These are phyloP conservation scores for Pelusios castaneus DNA, from an alignment of 2,113 vertebrate species.

Conservation along the genomic window DNA sequence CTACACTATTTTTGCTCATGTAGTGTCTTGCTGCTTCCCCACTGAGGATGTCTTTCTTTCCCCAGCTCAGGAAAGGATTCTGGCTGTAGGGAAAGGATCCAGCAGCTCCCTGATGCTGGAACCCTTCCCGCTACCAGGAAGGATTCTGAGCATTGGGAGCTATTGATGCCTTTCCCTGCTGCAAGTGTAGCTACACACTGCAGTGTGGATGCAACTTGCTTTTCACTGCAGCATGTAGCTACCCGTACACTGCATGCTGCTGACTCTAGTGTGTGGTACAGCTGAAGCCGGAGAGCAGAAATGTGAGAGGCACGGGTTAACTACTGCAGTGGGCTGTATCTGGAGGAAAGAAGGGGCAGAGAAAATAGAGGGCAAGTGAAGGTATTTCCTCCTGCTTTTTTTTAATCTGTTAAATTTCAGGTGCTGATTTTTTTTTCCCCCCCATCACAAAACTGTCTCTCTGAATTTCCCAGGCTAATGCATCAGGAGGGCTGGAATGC, in stretches of 20 bases:
- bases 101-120: not conserved
- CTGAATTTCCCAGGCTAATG: conserved; percentile 64
- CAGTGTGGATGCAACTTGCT: not conserved
- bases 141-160: not conserved
- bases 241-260: not conserved
- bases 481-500: conserved; percentile 44
- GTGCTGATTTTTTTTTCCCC: conserved; percentile 39
- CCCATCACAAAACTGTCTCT: conserved; percentile 50
- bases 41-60: too few species aligned
- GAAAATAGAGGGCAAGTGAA: not conserved
- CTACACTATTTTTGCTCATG: not conserved
- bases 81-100: too few species aligned
- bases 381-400: not conserved
- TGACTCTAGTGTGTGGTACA: not conserved
- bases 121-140: not conserved
- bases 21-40: not conserved
- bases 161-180: not conserved
- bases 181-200: not conserved
- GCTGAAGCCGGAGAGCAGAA: not conserved
- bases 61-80: too few species aligned
- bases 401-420: conserved; percentile 46
- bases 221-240: not conserved
- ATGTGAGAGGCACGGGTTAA: not conserved
- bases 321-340: not conserved
- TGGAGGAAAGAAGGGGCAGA: not conserved